Evolutionary conservation across 2,888 invertebrate species (phyloP), one percentile per base, ranked within the genome.

Genomic region (Ectropis crepuscularia): DNA sequence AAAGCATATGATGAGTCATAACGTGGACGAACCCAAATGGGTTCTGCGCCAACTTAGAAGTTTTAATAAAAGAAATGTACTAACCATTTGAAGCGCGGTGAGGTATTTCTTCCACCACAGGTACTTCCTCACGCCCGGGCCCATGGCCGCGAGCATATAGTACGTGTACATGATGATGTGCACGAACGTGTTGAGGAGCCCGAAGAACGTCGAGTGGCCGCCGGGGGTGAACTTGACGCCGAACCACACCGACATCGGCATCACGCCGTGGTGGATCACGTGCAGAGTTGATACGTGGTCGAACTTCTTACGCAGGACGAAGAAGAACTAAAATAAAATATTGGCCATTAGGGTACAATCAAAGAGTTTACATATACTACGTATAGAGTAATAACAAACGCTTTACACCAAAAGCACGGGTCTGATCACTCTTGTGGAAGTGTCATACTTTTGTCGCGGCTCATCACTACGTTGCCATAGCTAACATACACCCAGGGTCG

Each of bases 201-300:
- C 97, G 88, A 99, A 99, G 94, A 99, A 99, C 6, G 99, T 98
- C 77, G 98, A 98, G 88, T 99, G 98, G 41, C 99, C 99, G 83
- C 98, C 98, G 94, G 98, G 98, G 37, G 97, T 98, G 93, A 98
- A 98, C 93, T 98, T 98, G 59, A 98, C 98, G 57, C 98, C 99
- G 86, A 98, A 98, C 98, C 99, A 99, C 68, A 98, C 98, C 6
- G 98, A 98, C 96, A 98, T 96, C 45, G 99, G 99, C 98, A 99
- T 99, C 80, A 98, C 96, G 72, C 98, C 98, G 88, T 99, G 99
- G 90, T 99, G 99, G 83, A 98, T 98, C 61, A 99, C 98, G 91
- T 99, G 99, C 53, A 99, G 94, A 7, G 97, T 97, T 64, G 98
- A 97, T 75, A 99, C 96, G 88, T 99, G 98, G 86, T 97, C 96